Conservation (phyloP, 2,888 invertebrate genomes). For the Patella pellucida region DNA sequence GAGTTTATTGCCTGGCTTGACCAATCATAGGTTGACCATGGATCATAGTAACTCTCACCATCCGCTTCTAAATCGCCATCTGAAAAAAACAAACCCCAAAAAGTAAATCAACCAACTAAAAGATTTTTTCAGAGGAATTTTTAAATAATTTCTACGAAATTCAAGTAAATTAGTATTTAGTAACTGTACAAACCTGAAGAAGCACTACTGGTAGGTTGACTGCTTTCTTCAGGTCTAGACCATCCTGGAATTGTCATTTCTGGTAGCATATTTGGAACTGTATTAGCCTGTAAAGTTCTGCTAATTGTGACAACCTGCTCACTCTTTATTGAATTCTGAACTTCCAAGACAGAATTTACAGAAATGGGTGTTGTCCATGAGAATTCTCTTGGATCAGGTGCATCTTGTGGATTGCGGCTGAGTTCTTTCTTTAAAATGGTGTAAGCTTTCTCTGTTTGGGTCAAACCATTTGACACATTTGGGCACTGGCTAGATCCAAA, state of each 20-base stretch:
- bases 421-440: conserved; percentile 5
- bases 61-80: background rate
- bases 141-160: too few species aligned
- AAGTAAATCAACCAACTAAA: too few species aligned
- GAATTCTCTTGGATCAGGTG: background rate
- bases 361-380: conserved; percentile 2
- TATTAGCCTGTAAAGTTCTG: too few species aligned
- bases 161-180: too few species aligned
- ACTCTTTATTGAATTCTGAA: too few species aligned
- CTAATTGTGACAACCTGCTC: too few species aligned
- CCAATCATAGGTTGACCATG: background rate
- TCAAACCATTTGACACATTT: background rate
- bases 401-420: background rate
- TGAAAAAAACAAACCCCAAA: background rate
- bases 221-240: too few species aligned
- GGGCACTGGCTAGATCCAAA: background rate
- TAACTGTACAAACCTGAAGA: too few species aligned
- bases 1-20: background rate
- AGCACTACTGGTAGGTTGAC: too few species aligned
- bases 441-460: conserved; percentile 7
- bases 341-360: background rate
- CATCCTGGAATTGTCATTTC: too few species aligned
- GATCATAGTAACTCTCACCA: background rate
- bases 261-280: too few species aligned
- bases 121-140: too few species aligned